phyloP scores from a whole-genome alignment of 2,888 invertebrate genomes.

The Rugalucina vietnamica region DNA sequence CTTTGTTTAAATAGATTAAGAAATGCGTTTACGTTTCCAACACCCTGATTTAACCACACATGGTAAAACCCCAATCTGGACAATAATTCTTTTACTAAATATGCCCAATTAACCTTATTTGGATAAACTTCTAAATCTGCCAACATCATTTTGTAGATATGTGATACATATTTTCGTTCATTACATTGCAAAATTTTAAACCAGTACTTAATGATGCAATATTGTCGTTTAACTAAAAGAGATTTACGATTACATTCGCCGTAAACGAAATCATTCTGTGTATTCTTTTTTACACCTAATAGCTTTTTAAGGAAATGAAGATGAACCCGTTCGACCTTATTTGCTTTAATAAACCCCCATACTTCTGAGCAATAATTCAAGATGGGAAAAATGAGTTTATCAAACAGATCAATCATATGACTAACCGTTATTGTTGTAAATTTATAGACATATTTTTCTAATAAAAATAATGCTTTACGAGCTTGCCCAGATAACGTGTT shows the following conservation, averaged over 20 bases:
- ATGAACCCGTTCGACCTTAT: neutral
- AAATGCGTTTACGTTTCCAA: neutral
- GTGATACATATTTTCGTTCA: neutral
- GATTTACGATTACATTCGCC: neutral
- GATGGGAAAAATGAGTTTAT: neutral
- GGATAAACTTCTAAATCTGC: neutral
- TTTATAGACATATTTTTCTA: neutral
- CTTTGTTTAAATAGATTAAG: neutral
- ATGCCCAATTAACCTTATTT: neutral
- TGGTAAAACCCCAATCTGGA: neutral
- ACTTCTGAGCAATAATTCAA: neutral
- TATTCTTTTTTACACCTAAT: neutral
- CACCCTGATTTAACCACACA: neutral
- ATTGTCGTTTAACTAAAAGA: neutral
- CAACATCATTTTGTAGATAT: neutral
- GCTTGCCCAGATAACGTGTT: neutral
- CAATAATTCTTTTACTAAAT: neutral
- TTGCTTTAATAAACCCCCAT: neutral
- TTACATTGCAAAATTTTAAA: neutral
- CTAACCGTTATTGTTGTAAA: neutral
- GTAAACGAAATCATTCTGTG: neutral
- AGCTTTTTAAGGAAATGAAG: neutral
- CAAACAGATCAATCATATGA: neutral
- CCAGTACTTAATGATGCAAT: neutral
- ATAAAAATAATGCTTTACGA: neutral